Evolutionary conservation across 2,888 invertebrate species (phyloP).

Genomic region (Cantharis nigra): DNA sequence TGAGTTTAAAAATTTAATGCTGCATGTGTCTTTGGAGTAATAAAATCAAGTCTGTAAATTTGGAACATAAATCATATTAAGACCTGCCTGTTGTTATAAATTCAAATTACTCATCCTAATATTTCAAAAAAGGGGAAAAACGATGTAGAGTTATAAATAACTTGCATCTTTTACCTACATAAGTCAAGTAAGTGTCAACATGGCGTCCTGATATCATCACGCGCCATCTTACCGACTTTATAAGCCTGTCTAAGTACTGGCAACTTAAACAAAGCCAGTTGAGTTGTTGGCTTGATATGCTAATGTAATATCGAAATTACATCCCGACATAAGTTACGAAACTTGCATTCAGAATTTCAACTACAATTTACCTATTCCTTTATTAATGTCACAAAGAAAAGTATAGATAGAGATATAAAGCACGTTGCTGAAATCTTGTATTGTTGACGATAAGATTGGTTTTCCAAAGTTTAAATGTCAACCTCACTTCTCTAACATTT

Average conservation of each 20-base stretch:
- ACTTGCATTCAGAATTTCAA: slow-evolving; percentile 10
- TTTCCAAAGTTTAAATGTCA: background rate
- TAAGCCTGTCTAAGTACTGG: slow-evolving; percentile 31
- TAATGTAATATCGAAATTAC: slow-evolving; percentile 33
- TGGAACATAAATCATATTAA: background rate
- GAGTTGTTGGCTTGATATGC: slow-evolving; percentile 34
- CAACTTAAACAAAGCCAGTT: slow-evolving; percentile 33
- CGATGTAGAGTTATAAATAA: slow-evolving; percentile 24
- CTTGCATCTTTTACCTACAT: slow-evolving; percentile 24
- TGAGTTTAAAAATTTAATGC: background rate
- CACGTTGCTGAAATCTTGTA: background rate
- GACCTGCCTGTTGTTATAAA: background rate
- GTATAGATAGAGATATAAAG: background rate
- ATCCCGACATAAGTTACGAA: slow-evolving; percentile 19
- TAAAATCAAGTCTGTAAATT: background rate
- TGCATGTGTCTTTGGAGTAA: background rate
- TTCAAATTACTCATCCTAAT: slow-evolving; percentile 21
- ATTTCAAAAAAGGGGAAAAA: slow-evolving; percentile 3
- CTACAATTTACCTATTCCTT: background rate
- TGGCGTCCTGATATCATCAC: slow-evolving; percentile 35
- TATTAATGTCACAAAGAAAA: background rate
- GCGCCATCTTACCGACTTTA: slow-evolving; percentile 40
- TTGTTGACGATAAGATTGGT: background rate
- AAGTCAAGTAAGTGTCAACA: slow-evolving; percentile 29
- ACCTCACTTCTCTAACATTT: background rate